A percentile compares a stretch with the other conserved stretches of the same genome.
phyloP scores from a whole-genome alignment of 2,888 invertebrate genomes.

The Tenodera sinensis region DNA sequence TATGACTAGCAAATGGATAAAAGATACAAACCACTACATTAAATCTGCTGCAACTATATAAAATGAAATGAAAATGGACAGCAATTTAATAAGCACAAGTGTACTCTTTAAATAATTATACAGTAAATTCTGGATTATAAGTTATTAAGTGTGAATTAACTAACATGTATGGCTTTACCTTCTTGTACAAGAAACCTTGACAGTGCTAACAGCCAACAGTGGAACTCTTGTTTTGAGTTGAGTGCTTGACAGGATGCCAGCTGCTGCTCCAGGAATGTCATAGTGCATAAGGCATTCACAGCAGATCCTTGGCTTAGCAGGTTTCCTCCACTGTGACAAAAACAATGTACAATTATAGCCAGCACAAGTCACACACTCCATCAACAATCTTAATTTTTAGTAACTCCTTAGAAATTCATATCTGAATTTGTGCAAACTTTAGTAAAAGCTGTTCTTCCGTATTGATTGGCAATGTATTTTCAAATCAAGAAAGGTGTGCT shows the following conservation, averaged over 20 bases:
- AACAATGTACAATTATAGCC: background rate
- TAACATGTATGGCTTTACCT: constrained; percentile 47
- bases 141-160: no score
- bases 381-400: background rate
- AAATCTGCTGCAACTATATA: no score
- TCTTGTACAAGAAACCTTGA: constrained; percentile 60
- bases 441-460: no score
- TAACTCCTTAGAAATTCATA: no score
- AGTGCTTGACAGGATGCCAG: constrained; percentile 66
- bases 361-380: background rate
- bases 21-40: no score
- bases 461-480: no score
- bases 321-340: background rate
- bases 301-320: constrained; percentile 23
- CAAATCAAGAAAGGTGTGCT: background rate
- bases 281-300: constrained; percentile 39
- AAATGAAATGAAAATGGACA: no score
- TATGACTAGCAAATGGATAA: no score
- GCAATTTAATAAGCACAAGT: no score
- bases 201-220: constrained; percentile 66
- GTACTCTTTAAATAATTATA: no score
- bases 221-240: constrained; percentile 67
- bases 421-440: no score
- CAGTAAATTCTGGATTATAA: no score
- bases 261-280: constrained; percentile 68